phyloP scores from a whole-genome alignment of 2,797 vertebrate genomes.

The Hephaestus fuliginosus region DNA sequence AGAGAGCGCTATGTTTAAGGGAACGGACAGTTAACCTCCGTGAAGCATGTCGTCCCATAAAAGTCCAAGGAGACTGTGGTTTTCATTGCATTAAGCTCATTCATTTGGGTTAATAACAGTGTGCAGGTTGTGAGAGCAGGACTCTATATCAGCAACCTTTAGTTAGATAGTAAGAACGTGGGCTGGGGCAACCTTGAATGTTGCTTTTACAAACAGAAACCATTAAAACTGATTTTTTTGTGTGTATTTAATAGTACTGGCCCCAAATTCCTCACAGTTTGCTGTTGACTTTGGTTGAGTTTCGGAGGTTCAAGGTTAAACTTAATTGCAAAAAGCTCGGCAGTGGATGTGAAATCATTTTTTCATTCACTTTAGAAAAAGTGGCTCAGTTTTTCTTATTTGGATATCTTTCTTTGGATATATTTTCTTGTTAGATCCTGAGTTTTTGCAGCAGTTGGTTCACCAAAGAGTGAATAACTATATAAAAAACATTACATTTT shows the following conservation, averaged over 20 bases:
- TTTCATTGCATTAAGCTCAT: neutral
- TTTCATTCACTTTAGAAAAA: slow-evolving; percentile 1
- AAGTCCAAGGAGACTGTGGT: neutral
- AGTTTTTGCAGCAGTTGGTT: neutral
- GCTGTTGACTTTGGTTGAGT: neutral
- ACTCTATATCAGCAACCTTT: too few relatives aligned
- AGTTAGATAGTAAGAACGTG: too few relatives aligned
- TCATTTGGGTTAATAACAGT: too few relatives aligned
- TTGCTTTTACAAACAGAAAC: too few relatives aligned
- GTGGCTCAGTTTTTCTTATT: neutral
- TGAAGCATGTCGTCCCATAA: neutral
- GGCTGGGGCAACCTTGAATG: too few relatives aligned
- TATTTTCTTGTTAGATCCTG: neutral
- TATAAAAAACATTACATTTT: too few relatives aligned
- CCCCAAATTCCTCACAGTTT: neutral
- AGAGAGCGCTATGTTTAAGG: neutral
- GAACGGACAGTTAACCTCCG: neutral
- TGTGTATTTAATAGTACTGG: neutral
- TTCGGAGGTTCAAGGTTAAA: neutral
- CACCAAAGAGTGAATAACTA: neutral
- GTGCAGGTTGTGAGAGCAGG: too few relatives aligned
- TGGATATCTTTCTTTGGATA: neutral
- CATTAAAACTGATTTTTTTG: neutral
- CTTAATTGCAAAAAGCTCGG: neutral
- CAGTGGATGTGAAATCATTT: neutral